phyloP scores from a whole-genome alignment of 2,797 vertebrate species.

The Synaphobranchus kaupii region DNA sequence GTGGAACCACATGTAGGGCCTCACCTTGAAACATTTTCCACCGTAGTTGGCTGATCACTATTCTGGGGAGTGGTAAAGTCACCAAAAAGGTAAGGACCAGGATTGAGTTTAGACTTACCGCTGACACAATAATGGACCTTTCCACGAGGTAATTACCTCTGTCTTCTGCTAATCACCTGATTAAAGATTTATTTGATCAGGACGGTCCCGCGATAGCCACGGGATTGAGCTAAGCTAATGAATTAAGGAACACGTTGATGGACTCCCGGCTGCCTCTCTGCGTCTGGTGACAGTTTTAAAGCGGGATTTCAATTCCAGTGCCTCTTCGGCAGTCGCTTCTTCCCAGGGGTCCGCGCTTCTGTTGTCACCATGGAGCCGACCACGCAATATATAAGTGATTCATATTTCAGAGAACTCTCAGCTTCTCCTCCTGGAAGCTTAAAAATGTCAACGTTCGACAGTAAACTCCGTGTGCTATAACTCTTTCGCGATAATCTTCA shows the following conservation, averaged over 20 bases:
- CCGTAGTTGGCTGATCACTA: constrained; percentile 8
- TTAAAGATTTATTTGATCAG: constrained; percentile 21
- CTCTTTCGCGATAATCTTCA: not conserved
- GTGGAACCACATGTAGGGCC: not conserved
- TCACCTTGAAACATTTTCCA: constrained; percentile 11
- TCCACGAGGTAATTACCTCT: constrained; percentile 28
- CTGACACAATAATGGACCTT: constrained; percentile 30
- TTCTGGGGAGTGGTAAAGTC: constrained; percentile 20
- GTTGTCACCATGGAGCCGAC: not conserved
- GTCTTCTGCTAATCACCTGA: constrained; percentile 27
- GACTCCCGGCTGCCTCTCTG: not conserved
- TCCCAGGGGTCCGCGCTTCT: not conserved
- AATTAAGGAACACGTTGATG: constrained; percentile 20
- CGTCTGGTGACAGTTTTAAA: constrained; percentile 9
- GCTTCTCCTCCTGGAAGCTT: not conserved
- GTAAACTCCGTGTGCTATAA: not conserved
- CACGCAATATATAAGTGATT: not conserved
- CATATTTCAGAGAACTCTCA: not conserved
- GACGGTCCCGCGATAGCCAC: not conserved
- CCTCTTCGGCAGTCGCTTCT: not conserved
- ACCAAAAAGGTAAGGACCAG: constrained; percentile 22
- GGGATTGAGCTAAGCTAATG: not conserved
- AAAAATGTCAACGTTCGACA: not conserved
- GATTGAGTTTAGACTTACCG: constrained; percentile 21
- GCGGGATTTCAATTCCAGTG: constrained; percentile 26